Conservation (phyloP, 2,888 invertebrate species). For the Lysandra coridon region DNA sequence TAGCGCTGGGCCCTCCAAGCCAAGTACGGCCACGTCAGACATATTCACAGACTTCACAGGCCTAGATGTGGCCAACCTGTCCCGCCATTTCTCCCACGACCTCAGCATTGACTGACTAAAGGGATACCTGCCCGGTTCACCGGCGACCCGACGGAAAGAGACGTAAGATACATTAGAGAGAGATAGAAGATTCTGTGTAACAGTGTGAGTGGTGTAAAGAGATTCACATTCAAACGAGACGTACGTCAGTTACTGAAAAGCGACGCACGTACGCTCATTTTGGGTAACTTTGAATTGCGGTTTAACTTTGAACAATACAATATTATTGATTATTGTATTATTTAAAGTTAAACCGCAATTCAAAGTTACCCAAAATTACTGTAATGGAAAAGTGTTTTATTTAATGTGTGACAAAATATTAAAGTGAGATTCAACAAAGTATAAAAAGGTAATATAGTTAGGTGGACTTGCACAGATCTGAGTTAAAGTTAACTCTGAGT, state of each 20-base stretch:
- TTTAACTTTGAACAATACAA: no score
- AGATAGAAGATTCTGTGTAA: background rate
- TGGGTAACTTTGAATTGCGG: no score
- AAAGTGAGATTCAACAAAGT: background rate
- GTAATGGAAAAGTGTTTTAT: background rate
- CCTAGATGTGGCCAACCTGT: constrained; percentile 70
- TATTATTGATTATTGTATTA: no score
- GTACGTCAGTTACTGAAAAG: background rate
- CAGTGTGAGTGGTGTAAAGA: background rate
- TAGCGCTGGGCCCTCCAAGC: constrained; percentile 50
- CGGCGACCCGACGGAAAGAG: constrained; percentile 50
- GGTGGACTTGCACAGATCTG: no score
- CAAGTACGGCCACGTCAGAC: constrained; percentile 60
- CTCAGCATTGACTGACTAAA: constrained; percentile 78
- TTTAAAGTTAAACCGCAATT: no score
- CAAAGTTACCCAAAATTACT: no score
- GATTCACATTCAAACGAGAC: background rate
- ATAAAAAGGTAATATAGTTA: background rate
- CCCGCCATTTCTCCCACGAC: constrained; percentile 74
- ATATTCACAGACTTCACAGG: constrained; percentile 75
- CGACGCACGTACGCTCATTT: background rate
- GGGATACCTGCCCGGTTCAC: constrained; percentile 70
- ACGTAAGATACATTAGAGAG: constrained; percentile 20
- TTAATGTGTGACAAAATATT: background rate
- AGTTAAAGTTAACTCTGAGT: no score